phyloP scores from a whole-genome alignment of 2,888 invertebrate species.

The Chrysolina haemoptera region DNA sequence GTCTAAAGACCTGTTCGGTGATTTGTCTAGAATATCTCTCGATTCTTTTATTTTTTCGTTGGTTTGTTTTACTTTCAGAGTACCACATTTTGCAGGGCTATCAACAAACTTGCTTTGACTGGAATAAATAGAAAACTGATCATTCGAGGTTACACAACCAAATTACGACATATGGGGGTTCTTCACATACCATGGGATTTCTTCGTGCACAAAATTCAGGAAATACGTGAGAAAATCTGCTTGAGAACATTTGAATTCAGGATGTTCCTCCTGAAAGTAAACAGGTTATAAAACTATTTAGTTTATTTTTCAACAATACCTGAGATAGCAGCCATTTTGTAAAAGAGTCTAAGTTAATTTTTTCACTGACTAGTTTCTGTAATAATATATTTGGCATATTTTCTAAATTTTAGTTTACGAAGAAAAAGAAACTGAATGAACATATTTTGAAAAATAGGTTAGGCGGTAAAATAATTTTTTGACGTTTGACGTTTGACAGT shows the following conservation, averaged over 20 bases:
- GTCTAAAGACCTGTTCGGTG: conserved; percentile 28
- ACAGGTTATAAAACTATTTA: conserved; percentile 42
- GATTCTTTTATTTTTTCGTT: neutral
- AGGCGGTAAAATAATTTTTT: conserved; percentile 29
- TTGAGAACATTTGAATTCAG: conserved; percentile 54
- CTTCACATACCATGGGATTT: conserved; percentile 59
- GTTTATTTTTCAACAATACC: conserved; percentile 60
- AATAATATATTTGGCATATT: conserved; percentile 63
- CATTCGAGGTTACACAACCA: neutral
- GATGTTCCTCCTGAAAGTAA: conserved; percentile 48
- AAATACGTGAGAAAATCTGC: conserved; percentile 65
- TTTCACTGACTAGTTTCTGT: conserved; percentile 70
- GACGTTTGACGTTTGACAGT: neutral
- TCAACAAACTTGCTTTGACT: conserved; percentile 40
- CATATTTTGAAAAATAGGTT: conserved; percentile 26
- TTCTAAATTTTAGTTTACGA: neutral
- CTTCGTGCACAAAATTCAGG: conserved; percentile 66
- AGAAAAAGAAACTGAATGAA: neutral
- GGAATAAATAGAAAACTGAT: conserved; percentile 28
- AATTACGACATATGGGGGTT: neutral
- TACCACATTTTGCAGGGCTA: conserved; percentile 20
- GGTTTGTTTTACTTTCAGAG: conserved; percentile 16
- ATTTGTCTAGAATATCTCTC: conserved; percentile 17
- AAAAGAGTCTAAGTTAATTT: conserved; percentile 68
- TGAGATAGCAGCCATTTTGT: conserved; percentile 71